Evolutionary conservation across 2,113 vertebrate genomes (phyloP).

Genomic region (Paracanthobrama guichenoti): DNA sequence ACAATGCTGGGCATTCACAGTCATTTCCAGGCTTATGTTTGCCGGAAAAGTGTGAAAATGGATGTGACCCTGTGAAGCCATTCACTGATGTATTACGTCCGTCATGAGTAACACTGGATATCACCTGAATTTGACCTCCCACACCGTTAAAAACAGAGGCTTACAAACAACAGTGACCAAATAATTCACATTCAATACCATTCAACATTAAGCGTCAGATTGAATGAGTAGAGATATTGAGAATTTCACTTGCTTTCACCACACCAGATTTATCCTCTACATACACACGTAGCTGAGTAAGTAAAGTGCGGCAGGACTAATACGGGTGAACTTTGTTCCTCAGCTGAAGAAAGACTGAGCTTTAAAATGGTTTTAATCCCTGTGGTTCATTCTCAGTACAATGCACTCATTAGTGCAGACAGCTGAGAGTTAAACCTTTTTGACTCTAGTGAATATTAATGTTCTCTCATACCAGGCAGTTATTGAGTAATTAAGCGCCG

Average conservation of each 20-base stretch:
- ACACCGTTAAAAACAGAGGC: not conserved
- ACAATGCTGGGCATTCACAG: constrained; percentile 15
- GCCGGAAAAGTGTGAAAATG: not conserved
- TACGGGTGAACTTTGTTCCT: constrained; percentile 33
- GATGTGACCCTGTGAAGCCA: constrained; percentile 1
- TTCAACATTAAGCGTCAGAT: not conserved
- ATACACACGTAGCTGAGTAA: not conserved
- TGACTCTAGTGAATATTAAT: constrained; percentile 2
- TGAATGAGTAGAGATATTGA: not conserved
- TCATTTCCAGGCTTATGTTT: constrained; percentile 17
- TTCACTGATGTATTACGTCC: not conserved
- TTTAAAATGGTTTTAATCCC: constrained; percentile 7
- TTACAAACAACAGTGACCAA: not conserved
- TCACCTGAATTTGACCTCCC: constrained; percentile 9
- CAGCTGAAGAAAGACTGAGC: not conserved
- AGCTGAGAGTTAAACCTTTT: not conserved
- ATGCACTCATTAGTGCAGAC: not conserved
- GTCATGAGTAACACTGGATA: not conserved
- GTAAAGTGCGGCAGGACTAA: not conserved
- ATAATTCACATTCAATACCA: not conserved
- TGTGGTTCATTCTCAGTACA: constrained; percentile 7
- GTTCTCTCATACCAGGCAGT: not conserved
- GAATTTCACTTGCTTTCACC: not conserved
- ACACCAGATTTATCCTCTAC: not conserved
- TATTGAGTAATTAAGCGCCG: not conserved